Base-by-base conservation (phyloP, 2,113 vertebrate species). In the Chamaetylas fuelleborni region DNA sequence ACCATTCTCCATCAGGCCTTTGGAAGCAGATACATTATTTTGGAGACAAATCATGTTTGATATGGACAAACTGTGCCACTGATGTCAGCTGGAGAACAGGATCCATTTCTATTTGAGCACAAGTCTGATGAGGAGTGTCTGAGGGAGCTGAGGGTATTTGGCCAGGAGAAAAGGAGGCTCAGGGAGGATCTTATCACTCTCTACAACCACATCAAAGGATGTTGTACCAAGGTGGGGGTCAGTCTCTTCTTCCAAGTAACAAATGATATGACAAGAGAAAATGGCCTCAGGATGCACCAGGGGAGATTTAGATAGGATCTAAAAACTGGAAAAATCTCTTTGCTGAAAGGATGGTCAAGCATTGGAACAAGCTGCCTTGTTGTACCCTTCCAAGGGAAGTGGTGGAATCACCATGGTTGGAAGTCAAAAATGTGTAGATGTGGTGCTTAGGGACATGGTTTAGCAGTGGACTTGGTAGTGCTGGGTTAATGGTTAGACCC, bases 11-110 rank as follows among this genome's bases (percentile, higher is more conserved):
- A 29, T 22, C 22, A n/a, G 36, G 6, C 7, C n/a, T 69, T 91
- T 57, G 62, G 70, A 90, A 87, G 29, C 57, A 90, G 42, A 36
- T 28, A 11, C 8, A 0, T 26, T 20, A 8, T 19, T 91, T 29
- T 65, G 61, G 61, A 65, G 48, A 15, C 0, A 0, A n/a, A 36
- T 26, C 18, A 15, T 10, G 42, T 78, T 66, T 40, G 48, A 25
- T 56, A 23, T 34, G 78, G 43, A 36, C 33, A 67, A 43, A 33
- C 23, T 29, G 18, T 50, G 43, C 18, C 40, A 4, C 20, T 1
- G 4, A 12, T 72, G 82, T 61, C 57, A 61, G 36, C 15, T 5
- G 11, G 57, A 78, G 61, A 72, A 8, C 5, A 51, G 40, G 18
- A 22, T 24, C 24, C 4, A 4, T 36, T 23, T 50, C 10, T 66